phyloP scores from a whole-genome alignment of 1,140 invertebrate species.

The Heliothis subflexa region DNA sequence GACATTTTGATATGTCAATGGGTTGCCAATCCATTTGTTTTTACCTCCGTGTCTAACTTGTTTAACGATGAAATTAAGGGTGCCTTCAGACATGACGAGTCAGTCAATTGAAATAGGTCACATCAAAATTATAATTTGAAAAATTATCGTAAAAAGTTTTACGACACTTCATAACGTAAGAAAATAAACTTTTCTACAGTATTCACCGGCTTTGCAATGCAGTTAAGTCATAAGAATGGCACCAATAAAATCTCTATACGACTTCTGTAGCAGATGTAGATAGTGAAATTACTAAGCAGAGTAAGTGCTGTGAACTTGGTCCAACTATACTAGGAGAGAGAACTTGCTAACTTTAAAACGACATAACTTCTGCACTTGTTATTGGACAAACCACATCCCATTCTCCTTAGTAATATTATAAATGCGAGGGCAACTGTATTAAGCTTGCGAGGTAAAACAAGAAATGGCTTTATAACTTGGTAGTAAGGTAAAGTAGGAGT shows the following conservation, averaged over 20 bases:
- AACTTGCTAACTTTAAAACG: background rate
- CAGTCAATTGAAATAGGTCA: background rate
- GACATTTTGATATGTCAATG: no score
- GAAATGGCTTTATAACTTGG: no score
- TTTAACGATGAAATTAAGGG: no score
- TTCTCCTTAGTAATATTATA: background rate
- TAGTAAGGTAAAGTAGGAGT: no score
- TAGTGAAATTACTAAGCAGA: constrained; percentile 8
- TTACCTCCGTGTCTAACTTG: no score
- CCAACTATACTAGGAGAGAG: background rate
- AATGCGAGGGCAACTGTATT: background rate
- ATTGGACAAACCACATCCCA: background rate
- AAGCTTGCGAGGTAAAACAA: no score
- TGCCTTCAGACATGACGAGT: no score
- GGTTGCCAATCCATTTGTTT: no score
- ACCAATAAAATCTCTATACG: constrained; percentile 26
- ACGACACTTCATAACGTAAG: background rate
- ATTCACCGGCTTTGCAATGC: constrained; percentile 7
- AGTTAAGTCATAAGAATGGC: constrained; percentile 16
- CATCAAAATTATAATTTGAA: background rate
- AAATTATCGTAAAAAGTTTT: background rate
- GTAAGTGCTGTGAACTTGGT: constrained; percentile 21
- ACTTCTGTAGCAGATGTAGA: background rate
- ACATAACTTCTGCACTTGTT: background rate
- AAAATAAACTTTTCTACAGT: constrained; percentile 4